These are phyloP conservation scores for Vulpes lagopus DNA, from an alignment of 2,113 vertebrate genomes.

Conservation along the genomic window DNA sequence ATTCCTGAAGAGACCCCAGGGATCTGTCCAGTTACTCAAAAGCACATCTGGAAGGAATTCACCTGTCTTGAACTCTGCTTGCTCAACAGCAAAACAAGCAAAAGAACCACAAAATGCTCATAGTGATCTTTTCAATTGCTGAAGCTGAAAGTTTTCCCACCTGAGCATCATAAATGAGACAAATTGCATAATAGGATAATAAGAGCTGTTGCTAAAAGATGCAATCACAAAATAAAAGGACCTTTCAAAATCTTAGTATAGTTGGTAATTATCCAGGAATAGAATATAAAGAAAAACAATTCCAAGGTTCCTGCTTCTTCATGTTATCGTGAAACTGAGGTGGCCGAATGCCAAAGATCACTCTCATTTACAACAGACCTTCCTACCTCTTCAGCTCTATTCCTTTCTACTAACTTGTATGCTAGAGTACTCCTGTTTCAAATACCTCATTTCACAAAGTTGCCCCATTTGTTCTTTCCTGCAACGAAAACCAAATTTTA, in stretches of 20 bases:
- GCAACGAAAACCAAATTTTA: not conserved
- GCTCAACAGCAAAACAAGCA: conserved; percentile 60
- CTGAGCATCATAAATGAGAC: conserved; percentile 63
- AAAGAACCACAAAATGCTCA: not conserved
- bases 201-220: conserved; percentile 66
- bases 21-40: conserved; percentile 39
- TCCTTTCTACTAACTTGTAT: not conserved
- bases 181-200: conserved; percentile 67
- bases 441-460: conserved; percentile 54
- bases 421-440: not conserved
- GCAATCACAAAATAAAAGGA: conserved; percentile 74
- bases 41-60: conserved; percentile 63
- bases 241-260: conserved; percentile 55
- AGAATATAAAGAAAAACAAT: conserved; percentile 29
- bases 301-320: conserved; percentile 42
- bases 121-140: not conserved
- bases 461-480: conserved; percentile 6
- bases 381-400: not conserved
- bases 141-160: conserved; percentile 38
- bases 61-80: conserved; percentile 59
- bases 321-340: not conserved
- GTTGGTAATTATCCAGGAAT: conserved; percentile 64
- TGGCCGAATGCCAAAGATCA: not conserved
- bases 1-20: not conserved
- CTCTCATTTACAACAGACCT: not conserved